Conservation (phyloP, 2,888 invertebrate species). For the Lepetodrilus schrolli region DNA sequence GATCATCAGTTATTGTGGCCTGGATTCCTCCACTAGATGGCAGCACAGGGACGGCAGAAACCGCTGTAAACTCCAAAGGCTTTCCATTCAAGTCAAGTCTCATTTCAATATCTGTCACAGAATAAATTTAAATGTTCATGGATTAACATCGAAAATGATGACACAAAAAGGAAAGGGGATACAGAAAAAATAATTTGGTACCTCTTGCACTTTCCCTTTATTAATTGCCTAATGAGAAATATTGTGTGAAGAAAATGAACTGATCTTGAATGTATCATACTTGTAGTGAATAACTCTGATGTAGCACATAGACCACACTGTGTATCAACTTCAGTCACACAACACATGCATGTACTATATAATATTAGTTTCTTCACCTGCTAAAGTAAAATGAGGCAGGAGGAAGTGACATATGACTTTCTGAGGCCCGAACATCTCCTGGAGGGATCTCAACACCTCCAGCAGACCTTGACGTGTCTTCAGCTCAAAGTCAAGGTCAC, state of each 20-base stretch:
- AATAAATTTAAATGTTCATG: neutral
- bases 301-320: no score
- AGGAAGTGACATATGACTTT: neutral
- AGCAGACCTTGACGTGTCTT: neutral
- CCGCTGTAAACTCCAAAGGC: neutral
- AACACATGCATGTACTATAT: no score
- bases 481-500: neutral
- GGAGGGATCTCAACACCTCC: neutral
- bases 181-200: no score
- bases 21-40: no score
- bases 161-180: no score
- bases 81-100: neutral
- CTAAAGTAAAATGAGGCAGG: neutral
- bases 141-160: neutral
- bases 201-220: neutral
- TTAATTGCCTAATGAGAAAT: neutral
- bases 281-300: no score
- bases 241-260: neutral
- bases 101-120: neutral
- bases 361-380: no score
- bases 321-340: no score
- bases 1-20: no score
- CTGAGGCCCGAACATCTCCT: neutral
- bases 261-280: neutral
- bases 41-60: no score